Conservation (phyloP, 2,888 invertebrate species). For the Tyria jacobaeae region DNA sequence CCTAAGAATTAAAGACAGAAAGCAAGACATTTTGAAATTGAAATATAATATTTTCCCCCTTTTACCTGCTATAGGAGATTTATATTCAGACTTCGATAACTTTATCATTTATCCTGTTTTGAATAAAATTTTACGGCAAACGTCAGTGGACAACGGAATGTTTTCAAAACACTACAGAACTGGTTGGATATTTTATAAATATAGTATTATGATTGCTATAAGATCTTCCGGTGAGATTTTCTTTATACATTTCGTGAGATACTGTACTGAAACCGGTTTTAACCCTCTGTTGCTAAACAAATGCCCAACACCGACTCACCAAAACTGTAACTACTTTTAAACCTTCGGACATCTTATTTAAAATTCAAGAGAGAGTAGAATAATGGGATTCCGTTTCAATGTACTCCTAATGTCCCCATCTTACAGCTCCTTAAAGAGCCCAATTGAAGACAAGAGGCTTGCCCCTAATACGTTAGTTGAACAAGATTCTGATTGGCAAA, state of each 20-base stretch:
- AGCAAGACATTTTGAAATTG: no score
- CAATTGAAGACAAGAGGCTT: no score
- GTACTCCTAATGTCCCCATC: no score
- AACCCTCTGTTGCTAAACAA: slow-evolving; percentile 8
- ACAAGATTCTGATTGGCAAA: no score
- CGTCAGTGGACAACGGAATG: neutral
- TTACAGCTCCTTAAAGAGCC: no score
- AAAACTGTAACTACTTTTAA: neutral
- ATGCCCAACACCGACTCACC: neutral
- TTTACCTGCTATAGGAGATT: neutral
- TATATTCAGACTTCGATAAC: neutral
- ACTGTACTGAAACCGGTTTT: slow-evolving; percentile 1
- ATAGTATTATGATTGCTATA: neutral
- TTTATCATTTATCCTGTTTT: neutral
- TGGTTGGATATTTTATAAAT: slow-evolving; percentile 10
- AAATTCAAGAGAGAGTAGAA: no score
- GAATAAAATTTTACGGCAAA: neutral
- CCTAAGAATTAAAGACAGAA: no score
- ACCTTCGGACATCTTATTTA: no score
- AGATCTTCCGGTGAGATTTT: neutral
- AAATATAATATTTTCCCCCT: no score
- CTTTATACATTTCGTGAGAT: neutral
- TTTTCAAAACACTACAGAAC: slow-evolving; percentile 7
- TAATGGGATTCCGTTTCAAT: no score
- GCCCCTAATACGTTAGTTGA: no score